phyloP scores from a whole-genome alignment of 2,113 vertebrate species.

The Anser cygnoides region DNA sequence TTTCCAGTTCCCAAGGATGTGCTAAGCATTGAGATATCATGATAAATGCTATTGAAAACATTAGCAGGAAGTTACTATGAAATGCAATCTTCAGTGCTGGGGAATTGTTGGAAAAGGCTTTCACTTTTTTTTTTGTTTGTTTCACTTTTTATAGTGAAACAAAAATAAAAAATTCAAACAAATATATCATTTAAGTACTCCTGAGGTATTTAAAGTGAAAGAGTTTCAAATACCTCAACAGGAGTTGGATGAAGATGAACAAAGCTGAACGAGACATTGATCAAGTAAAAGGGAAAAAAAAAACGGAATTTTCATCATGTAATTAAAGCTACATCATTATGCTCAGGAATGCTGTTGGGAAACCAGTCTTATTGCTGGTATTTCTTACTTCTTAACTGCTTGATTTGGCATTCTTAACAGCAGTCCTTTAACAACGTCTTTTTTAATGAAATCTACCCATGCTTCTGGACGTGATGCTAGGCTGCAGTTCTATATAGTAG shows the following conservation, averaged over 20 bases:
- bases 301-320: background rate
- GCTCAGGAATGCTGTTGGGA: background rate
- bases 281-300: background rate
- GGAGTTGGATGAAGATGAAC: background rate
- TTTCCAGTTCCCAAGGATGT: background rate
- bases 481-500: background rate
- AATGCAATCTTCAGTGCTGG: background rate
- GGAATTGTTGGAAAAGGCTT: background rate
- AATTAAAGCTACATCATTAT: background rate
- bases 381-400: slow-evolving; percentile 45
- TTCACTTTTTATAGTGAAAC: background rate
- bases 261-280: background rate
- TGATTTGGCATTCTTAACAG: slow-evolving; percentile 1
- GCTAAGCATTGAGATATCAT: background rate
- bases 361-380: background rate
- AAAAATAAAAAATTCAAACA: background rate
- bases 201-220: background rate
- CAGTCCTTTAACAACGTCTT: background rate
- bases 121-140: background rate
- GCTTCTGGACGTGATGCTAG: background rate
- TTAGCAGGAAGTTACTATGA: background rate
- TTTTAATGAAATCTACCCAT: slow-evolving; percentile 41
- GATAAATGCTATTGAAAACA: background rate
- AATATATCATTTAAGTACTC: background rate
- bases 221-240: background rate